Percentiles rank a stretch among this genome's conserved stretches.
phyloP scores from a whole-genome alignment of 2,888 invertebrate species.

The Glyphotaelius pellucidus region DNA sequence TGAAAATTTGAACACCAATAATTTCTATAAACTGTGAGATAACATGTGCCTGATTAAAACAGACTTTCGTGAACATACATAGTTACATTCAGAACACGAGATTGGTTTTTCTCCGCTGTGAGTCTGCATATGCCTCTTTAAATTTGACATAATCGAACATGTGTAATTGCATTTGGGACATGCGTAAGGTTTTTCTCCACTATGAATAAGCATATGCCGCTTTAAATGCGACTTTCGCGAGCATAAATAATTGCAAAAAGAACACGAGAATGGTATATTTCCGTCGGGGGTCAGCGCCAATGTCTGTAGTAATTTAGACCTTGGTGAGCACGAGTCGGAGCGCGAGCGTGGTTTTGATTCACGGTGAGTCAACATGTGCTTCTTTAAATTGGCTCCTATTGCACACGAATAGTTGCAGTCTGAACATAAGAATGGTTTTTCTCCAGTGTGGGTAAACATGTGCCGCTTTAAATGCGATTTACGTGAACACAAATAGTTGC shows the following conservation, averaged over 20 bases:
- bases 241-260: not conserved
- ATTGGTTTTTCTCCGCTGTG: constrained; percentile 2
- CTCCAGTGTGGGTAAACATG: not conserved
- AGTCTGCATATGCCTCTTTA: not conserved
- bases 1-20: too few relatives aligned
- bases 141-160: not conserved
- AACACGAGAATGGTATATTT: not conserved
- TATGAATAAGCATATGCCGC: not conserved
- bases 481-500: not conserved
- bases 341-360: constrained; percentile 2
- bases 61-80: not conserved
- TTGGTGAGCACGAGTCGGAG: not conserved
- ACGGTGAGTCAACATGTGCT: not conserved
- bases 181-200: not conserved
- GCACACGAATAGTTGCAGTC: not conserved
- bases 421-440: not conserved
- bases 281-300: not conserved
- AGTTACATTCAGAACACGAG: constrained; percentile 4
- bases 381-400: constrained; percentile 1
- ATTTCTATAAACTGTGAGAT: not conserved
- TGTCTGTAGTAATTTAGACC: not conserved
- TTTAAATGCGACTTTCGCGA: not conserved
- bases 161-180: not conserved
- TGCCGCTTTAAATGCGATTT: not conserved
- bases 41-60: not conserved